phyloP scores from a whole-genome alignment of 1,140 invertebrate species.

The Trichonephila clavipes region DNA sequence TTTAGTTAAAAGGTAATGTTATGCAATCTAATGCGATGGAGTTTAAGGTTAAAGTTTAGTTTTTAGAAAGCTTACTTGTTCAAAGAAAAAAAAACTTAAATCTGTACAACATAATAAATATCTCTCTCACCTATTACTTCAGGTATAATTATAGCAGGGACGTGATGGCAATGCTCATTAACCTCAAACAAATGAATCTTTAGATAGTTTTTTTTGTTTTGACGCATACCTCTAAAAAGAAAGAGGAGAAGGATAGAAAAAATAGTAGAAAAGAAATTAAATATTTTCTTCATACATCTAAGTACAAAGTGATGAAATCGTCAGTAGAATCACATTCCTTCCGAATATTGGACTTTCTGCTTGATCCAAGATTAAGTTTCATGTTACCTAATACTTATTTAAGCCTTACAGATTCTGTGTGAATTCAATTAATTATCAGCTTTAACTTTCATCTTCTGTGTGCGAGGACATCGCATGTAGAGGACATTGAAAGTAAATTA shows the following conservation, averaged over 20 bases:
- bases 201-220: neutral
- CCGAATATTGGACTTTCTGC: neutral
- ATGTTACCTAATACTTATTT: slow-evolving; percentile 21
- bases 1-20: too few species aligned
- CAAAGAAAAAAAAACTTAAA: too few species aligned
- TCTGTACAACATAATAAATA: too few species aligned
- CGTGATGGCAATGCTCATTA: neutral
- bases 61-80: too few species aligned
- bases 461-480: neutral
- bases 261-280: neutral
- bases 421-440: slow-evolving; percentile 47
- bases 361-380: neutral
- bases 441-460: neutral
- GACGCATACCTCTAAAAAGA: neutral
- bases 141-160: neutral
- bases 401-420: slow-evolving; percentile 9
- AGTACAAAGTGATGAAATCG: slow-evolving; percentile 8
- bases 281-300: neutral
- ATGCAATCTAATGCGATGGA: too few species aligned
- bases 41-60: too few species aligned
- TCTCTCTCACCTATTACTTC: neutral
- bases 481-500: slow-evolving; percentile 17
- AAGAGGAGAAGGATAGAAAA: neutral
- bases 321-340: neutral
- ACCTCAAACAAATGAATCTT: neutral